Base-by-base conservation (phyloP, 2,797 vertebrate genomes). In the Pempheris klunzingeri region DNA sequence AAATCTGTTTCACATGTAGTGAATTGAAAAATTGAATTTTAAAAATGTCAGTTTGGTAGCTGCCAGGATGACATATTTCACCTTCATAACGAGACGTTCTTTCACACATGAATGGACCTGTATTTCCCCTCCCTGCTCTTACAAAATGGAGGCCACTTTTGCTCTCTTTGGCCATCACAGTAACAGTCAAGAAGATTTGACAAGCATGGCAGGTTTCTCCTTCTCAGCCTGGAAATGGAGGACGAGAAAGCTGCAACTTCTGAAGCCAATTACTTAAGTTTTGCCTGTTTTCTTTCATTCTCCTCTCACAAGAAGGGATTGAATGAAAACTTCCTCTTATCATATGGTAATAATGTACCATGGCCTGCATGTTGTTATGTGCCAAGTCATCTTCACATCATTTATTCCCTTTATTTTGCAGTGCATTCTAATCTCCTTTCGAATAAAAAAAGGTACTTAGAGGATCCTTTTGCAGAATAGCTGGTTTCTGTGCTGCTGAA, bases 41-140 rank as follows among this genome's bases (percentile, higher is more conserved):
- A 54, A 81, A 76, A 85, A 70, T 57, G 52, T 57, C 44, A 63
- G 53, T 87, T 80, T 49, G 24, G 60, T 74, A 77, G 77, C 82
- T 84, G 78, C 80, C 84, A 78, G 86, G 81, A 89, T 89, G 87
- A 92, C 90, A 90, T 78, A 84, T 89, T 94, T 92, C 89, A 90
- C 84, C 88, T 90, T 87, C 86, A 89, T 92, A 93, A 94, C 90
- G 85, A 94, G 91, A 87, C 36, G 75, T 87, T 87, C 81, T 90
- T 94, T 92, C 92, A 93, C 93, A 90, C 92, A 93, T 74, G 81
- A 87, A 85, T 92, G 92, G 91, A 93, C 93, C 89, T 93, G 90
- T 87, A 91, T 90, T 79, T 90, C 68, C 39, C 82, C 80, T 74
- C 68, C 24, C 64, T 81, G 70, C 86, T 87, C 81, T 74, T 90